Conservation (phyloP, 2,888 invertebrate genomes). For the Aromia moschata region DNA sequence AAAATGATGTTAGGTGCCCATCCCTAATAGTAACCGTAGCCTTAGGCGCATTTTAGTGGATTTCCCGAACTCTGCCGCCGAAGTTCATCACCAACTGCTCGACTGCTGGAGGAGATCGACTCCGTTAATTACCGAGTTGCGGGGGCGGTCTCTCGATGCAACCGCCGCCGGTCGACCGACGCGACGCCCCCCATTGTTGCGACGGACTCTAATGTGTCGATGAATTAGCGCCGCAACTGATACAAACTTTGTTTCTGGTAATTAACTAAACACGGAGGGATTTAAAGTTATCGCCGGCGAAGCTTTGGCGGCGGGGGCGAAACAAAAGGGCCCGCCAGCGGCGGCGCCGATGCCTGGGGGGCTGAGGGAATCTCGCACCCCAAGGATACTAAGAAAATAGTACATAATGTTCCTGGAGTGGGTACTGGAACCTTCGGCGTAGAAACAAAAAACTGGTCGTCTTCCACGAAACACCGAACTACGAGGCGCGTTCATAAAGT, state of each 20-base stretch:
- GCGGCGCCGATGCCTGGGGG: slow-evolving; percentile 13
- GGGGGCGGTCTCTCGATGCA: slow-evolving; percentile 47
- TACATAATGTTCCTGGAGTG: too few relatives aligned
- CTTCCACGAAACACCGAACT: too few relatives aligned
- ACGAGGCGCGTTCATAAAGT: too few relatives aligned
- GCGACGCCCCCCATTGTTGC: slow-evolving; percentile 50
- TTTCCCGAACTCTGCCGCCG: slow-evolving; percentile 55
- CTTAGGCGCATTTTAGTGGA: slow-evolving; percentile 41
- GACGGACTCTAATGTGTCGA: slow-evolving; percentile 52
- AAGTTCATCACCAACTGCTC: too few relatives aligned
- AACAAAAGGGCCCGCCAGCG: slow-evolving; percentile 21
- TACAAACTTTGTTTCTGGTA: slow-evolving; percentile 47
- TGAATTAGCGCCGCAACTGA: slow-evolving; percentile 48
- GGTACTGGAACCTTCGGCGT: too few relatives aligned
- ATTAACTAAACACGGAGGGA: slow-evolving; percentile 36
- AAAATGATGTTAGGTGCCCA: too few relatives aligned
- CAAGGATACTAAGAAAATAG: too few relatives aligned
- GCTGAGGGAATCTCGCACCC: too few relatives aligned
- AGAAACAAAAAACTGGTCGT: too few relatives aligned
- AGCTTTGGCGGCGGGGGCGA: neutral
- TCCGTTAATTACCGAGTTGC: slow-evolving; percentile 57
- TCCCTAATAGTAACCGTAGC: slow-evolving; percentile 12
- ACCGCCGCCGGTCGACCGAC: slow-evolving; percentile 40
- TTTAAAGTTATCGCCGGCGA: slow-evolving; percentile 21
- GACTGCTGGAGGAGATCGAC: too few relatives aligned